phyloP scores from a whole-genome alignment of 2,888 invertebrate genomes.

The Cremastobaeus sp. region DNA sequence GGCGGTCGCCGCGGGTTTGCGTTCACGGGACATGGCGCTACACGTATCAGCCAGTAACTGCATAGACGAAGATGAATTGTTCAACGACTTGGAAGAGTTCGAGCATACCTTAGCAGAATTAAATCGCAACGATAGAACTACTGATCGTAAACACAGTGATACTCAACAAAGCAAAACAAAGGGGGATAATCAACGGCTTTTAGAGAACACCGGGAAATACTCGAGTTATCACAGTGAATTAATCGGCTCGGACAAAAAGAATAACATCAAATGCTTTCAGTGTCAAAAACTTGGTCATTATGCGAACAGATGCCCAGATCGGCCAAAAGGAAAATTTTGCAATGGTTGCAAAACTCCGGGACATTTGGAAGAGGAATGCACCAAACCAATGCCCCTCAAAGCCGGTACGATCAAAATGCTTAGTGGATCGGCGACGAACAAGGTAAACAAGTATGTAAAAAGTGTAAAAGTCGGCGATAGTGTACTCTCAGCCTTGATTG shows the following conservation, averaged over 20 bases:
- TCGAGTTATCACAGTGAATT: not conserved
- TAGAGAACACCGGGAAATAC: not conserved
- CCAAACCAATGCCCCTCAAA: constrained; percentile 4
- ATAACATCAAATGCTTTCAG: constrained; percentile 1
- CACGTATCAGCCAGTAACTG: constrained; percentile 15
- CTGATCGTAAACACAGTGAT: not conserved
- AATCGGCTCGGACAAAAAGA: not conserved
- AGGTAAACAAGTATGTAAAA: constrained; percentile 21
- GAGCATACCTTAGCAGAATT: constrained; percentile 8
- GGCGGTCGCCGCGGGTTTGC: constrained; percentile 33
- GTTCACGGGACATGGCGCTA: constrained; percentile 36
- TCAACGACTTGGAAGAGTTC: constrained; percentile 16
- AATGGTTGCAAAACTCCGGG: not conserved
- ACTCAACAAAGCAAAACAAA: not conserved
- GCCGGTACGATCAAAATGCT: constrained; percentile 2
- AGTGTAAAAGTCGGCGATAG: not conserved
- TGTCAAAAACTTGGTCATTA: constrained; percentile 10
- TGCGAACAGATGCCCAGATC: constrained; percentile 15
- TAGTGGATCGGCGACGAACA: not conserved
- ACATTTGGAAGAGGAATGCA: constrained; percentile 5
- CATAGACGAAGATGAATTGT: constrained; percentile 26
- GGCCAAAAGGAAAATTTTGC: not conserved
- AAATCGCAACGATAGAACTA: constrained; percentile 1
- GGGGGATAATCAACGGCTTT: not conserved
- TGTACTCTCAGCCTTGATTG: constrained; percentile 39